Evolutionary conservation across 1,140 invertebrate species (phyloP), one percentile per base, ranked within the genome.

Genomic region (Lasioglossum baleicum): DNA sequence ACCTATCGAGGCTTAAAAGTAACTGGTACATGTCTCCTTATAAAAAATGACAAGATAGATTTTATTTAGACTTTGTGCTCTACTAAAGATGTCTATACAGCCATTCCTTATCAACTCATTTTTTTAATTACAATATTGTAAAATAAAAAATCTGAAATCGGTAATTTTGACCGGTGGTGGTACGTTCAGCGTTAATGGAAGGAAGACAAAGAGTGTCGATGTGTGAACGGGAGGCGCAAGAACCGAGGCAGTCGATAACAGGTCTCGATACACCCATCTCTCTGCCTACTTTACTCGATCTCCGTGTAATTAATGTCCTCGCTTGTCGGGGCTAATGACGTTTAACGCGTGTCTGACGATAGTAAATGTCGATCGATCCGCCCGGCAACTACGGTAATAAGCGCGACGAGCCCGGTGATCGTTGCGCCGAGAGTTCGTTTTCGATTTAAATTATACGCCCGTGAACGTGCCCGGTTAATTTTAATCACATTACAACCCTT

Each of bases 271-370:
- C 35, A 56, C 56, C 69, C 71, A 66, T 81, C 51, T 74, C 61
- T 75, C 80, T 72, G 70, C 74, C 84, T 86, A 75, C 75, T 86
- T 86, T 85, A 82, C 75, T 64, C 83, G 84, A 87, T 83, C 85
- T 83, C 82, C 85, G 85, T 80, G 78, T 88, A 87, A 88, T 88
- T 88, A 87, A 88, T 87, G 87, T 87, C 83, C 86, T 83, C 72
- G 86, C 87, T 86, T 87, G 86, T 84, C 80, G 78, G 31, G 63
- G 86, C 80, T 87, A 88, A 88, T 88, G 84, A 86, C 84, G 84
- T 88, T 87, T 86, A 87, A 87, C 86, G 84, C 85, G 84, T 83
- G 84, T 87, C 83, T 83, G 84, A 83, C 81, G 84, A 75, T 64
- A 63, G 77, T 79, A 80, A 87, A 81, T 81, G 84, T 78, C 85